Base-by-base conservation (phyloP, 2,888 invertebrate species). In the Polyommatus icarus region DNA sequence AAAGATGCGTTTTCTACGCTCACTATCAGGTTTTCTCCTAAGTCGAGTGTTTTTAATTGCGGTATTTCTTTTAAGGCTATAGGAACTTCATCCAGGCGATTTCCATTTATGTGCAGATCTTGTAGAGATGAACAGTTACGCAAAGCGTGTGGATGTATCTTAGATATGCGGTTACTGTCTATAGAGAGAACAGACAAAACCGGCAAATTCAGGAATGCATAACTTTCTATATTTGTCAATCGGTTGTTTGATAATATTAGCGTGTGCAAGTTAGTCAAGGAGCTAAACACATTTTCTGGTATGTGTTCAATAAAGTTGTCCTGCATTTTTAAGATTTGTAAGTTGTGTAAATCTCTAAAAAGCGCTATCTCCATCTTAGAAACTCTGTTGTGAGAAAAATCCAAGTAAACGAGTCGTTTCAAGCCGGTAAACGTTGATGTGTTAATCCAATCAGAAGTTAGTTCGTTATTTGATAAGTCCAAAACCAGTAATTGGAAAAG, bases 1-100 rank as follows among this genome's bases (percentile, higher is more conserved):
- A 98, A 97, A n/a, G 97, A 97, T 78, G 96, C 96, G 87, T 97
- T 97, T 83, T 96, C 96, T 84, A 98, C 95, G 83, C 95, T 95
- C 77, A 96, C 95, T 84, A 98, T 97, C 85, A 96, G 96, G 91
- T 98, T 98, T 91, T 97, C 97, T 46, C 97, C 97, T 82, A 98
- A 94, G 90, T 98, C 97, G 80, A 98, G 93, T 29, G 97, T 96
- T 89, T 96, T 96, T 79, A 98, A 90, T 85, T 96, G 95, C 73
- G 96, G 96, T 83, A 97, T 96, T 87, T 96, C 96, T 86, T 95
- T 95, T 76, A 97, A 91, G 73, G 97, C 97, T 82, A 95, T 94
- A 78, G 98, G 98, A 80, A 98, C 96, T 86, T 95, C 95, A 82
- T 95, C 95, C 79, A 98, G 94, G 87, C 97, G 96, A 89, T 98